Conservation (phyloP, 1,140 invertebrate genomes). For the Trichoplusia ni region DNA sequence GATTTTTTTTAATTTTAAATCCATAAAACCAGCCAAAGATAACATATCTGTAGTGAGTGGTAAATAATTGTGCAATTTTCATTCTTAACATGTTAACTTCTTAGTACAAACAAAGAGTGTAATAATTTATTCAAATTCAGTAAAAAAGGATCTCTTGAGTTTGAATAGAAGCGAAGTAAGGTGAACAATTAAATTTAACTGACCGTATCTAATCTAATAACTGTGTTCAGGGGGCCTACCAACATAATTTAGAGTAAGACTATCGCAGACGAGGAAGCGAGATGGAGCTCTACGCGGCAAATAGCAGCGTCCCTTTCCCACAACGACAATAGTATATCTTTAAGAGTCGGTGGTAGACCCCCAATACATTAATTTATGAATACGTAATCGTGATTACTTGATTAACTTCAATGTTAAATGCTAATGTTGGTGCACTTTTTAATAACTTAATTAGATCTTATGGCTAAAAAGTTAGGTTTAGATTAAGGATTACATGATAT, state of each 20-base stretch:
- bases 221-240: no score
- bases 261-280: no score
- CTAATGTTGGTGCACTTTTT: not conserved
- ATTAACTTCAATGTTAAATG: conserved; percentile 8
- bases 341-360: no score
- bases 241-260: no score
- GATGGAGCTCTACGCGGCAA: no score
- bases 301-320: no score
- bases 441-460: conserved; percentile 10
- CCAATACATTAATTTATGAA: not conserved
- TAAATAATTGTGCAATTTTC: conserved; percentile 3
- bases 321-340: no score
- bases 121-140: conserved; percentile 9
- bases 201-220: conserved; percentile 21
- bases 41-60: no score
- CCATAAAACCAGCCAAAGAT: no score
- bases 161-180: not conserved
- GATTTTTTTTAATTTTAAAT: no score
- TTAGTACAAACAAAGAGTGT: not conserved
- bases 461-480: not conserved
- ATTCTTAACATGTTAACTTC: not conserved
- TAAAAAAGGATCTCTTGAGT: conserved; percentile 14
- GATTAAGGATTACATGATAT: not conserved
- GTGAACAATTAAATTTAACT: not conserved
- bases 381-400: conserved; percentile 11